phyloP scores from a whole-genome alignment of 2,888 invertebrate species.

The Drosophila subsilvestris region DNA sequence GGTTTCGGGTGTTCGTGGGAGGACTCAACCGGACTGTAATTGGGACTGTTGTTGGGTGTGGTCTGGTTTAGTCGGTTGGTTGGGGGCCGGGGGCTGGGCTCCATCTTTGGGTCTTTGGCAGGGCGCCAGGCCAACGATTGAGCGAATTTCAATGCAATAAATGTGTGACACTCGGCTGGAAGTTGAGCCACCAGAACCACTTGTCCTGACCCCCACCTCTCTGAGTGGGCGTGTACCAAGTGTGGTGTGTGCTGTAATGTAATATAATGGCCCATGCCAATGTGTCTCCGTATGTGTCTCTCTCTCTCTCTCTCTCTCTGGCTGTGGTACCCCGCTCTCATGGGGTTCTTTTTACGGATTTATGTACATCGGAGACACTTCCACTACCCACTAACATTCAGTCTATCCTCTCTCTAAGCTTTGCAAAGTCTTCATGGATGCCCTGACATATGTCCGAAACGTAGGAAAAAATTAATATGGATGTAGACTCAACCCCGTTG shows the following conservation, averaged over 20 bases:
- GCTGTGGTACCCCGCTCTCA: background rate
- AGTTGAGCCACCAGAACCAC: conserved; percentile 32
- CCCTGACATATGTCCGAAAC: conserved; percentile 49
- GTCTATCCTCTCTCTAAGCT: conserved; percentile 15
- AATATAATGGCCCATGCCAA: conserved; percentile 74
- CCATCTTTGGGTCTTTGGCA: conserved; percentile 53
- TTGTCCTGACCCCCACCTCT: background rate
- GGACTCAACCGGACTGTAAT: conserved; percentile 2
- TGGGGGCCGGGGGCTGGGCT: background rate
- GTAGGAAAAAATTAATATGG: conserved; percentile 36
- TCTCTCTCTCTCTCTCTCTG: background rate
- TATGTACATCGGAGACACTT: background rate
- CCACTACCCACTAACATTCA: background rate
- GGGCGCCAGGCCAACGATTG: conserved; percentile 69
- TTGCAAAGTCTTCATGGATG: conserved; percentile 38
- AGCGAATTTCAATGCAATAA: conserved; percentile 75
- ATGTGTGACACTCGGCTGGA: conserved; percentile 64
- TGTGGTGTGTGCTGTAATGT: conserved; percentile 49
- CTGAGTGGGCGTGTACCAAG: conserved; percentile 16
- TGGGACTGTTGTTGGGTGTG: background rate
- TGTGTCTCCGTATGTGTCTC: conserved; percentile 57
- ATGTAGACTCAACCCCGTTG: conserved; percentile 15
- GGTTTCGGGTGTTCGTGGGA: conserved; percentile 35
- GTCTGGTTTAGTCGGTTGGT: background rate
- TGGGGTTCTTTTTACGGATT: background rate